Conservation (phyloP, 2,113 vertebrate species). For the Leptobrachium leishanense region DNA sequence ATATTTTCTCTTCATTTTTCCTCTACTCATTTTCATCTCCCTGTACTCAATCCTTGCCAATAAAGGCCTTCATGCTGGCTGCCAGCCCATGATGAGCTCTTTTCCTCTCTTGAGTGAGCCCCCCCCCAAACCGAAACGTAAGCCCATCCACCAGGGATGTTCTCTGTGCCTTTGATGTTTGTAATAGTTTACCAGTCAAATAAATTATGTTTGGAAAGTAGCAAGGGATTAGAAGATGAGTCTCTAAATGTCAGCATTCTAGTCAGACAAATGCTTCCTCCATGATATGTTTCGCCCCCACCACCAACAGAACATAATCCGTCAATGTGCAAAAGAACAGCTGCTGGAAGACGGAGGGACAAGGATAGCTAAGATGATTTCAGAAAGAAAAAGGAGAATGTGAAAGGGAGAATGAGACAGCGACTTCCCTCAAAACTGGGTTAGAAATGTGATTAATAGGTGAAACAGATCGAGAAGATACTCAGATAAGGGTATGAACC, state of each 20-base stretch:
- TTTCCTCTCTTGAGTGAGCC: not conserved
- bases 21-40: not conserved
- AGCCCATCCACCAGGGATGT: not conserved
- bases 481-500: too few species aligned
- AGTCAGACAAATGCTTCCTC: slow-evolving; percentile 19
- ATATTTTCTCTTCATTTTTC: not conserved
- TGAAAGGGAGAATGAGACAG: not conserved
- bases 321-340: slow-evolving; percentile 7
- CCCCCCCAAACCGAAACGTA: not conserved
- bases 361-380: not conserved
- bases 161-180: slow-evolving; percentile 25
- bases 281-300: not conserved
- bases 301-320: not conserved
- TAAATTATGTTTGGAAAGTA: slow-evolving; percentile 45
- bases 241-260: slow-evolving; percentile 27
- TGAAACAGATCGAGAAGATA: too few species aligned
- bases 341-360: not conserved
- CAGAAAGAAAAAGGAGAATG: not conserved
- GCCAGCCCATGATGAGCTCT: not conserved
- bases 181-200: slow-evolving; percentile 41
- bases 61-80: not conserved
- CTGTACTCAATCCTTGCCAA: not conserved
- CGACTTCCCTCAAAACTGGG: too few species aligned
- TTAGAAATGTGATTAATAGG: too few species aligned
- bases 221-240: slow-evolving; percentile 31